Evolutionary conservation across 2,113 vertebrate genomes (phyloP), one percentile per base, ranked within the genome.

Genomic region (Salvelinus namaycush): DNA sequence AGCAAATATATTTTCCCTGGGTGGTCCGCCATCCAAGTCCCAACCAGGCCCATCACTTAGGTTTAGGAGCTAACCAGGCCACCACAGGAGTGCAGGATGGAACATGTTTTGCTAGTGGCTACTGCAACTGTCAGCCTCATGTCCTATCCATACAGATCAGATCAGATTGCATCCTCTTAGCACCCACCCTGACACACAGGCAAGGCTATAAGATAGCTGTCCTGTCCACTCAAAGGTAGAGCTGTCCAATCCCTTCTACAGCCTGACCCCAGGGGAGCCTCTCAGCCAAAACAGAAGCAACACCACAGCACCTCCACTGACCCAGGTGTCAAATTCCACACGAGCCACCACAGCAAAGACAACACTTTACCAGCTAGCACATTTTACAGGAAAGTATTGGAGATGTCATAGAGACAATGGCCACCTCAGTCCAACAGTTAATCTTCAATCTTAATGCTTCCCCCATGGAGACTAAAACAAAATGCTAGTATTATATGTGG

Each of bases 131-230:
- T 14, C 26, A 68, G 27, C 31, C 66, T 70, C 7, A 70, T 70
- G 34, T 49, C 22, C 68, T 13, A 7, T 18, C 51, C 13, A 22
- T 69, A 48, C 71, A 73, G 70, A 79, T 66, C 20, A 49, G 91
- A 92, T 93, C 87, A 77, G 84, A 88, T 94, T 92, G 9, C 39
- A 44, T 89, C 82, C 93, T 91, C 86, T 91, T 89, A 84, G 86
- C 91, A 84, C 87, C 71, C 70, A 73, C 84, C 49, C 51, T 54
- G 4, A 16, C 3, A 68, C 74, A 77, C 77, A 79, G 76, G 65
- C 72, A 67, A 64, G 85, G 89, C 81, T 81, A 89, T 91, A 89
- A 18, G 87, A 89, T 87, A 87, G 81, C 84, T 62, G 20, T 62
- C 51, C 20, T 62, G 59, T 92, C 89, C 87, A 91, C 90, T 91